Evolutionary conservation across 2,888 invertebrate genomes (phyloP), one percentile per base, ranked within the genome.

Genomic region (Hoplodrina ambigua): DNA sequence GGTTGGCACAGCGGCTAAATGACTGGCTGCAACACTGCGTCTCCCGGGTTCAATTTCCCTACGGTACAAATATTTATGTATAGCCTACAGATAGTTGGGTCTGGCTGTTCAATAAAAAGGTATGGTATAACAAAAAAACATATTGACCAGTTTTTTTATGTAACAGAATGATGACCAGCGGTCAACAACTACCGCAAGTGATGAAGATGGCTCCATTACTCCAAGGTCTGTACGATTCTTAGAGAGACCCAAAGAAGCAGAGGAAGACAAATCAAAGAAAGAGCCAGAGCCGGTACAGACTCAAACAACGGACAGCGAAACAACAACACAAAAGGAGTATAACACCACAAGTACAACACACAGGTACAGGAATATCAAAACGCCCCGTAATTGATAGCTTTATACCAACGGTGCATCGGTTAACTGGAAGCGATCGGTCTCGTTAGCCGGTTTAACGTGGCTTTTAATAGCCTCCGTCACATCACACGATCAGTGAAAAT

Each of bases 151-250:
- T 53, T 3, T 46, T 10, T 69, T 65, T 60, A 30, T 74, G 30
- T 33, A 49, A 73, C 82, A 95, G 94, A 94, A 89, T 69, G 95
- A 95, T 7, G 94, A 95, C 64, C 94, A 94, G 72, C 87, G 94
- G 15, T 95, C 94, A 7, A 91, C 90, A 13, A 93, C 93, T 6
- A 94, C 94, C 2, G 94, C 94, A 0, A 96, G 96, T 44, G 97
- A 97, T 75, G 96, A 96, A 75, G 97, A 97, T 64, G 94, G 94
- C 0, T 96, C 97, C 10, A 94, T 96, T 53, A 96, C 96, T 6
- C 96, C 96, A 7, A 96, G 97, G 53, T 97, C 97, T 0, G 97
- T 97, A 6, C 96, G 97, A 20, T 97, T 97, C 88, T 96, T 96
- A 11, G 97, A 97, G 81, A 90, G 94, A 61, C 81, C 92, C 0